Conservation (phyloP, 2,113 vertebrate genomes). For the Clinocottus analis region DNA sequence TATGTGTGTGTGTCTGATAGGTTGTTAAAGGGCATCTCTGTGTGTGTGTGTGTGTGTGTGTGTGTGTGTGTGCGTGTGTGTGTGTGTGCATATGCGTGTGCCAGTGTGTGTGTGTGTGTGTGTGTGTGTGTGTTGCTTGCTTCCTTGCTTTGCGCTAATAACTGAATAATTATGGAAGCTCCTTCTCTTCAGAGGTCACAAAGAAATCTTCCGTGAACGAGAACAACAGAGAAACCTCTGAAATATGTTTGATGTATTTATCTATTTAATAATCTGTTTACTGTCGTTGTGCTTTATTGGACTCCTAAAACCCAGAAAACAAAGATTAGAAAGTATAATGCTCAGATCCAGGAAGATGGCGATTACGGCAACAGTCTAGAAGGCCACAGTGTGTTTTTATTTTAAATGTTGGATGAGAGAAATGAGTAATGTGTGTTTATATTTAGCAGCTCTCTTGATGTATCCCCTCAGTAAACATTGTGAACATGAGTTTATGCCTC, state of each 20-base stretch:
- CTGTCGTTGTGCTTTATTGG: background rate
- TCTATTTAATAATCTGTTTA: background rate
- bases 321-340: background rate
- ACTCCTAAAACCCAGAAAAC: background rate
- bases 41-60: slow-evolving; percentile 30
- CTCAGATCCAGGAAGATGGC: background rate
- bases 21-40: slow-evolving; percentile 52
- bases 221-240: background rate
- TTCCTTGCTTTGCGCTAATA: slow-evolving; percentile 60
- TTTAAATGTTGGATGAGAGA: too few species aligned
- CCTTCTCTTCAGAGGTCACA: slow-evolving; percentile 54
- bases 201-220: slow-evolving; percentile 17
- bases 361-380: background rate
- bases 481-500: too few species aligned
- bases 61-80: slow-evolving; percentile 2
- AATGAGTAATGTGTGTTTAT: background rate
- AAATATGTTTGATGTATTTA: background rate
- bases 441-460: background rate
- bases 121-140: slow-evolving; percentile 28
- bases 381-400: too few species aligned
- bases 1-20: slow-evolving; percentile 16
- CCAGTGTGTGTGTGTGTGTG: slow-evolving; percentile 29
- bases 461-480: too few species aligned
- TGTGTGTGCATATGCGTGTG: background rate
- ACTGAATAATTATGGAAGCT: slow-evolving; percentile 56